A percentile compares a stretch with the other conserved stretches of the same genome.
These are phyloP conservation scores for Panorpa germanica DNA, from an alignment of 2,888 invertebrate species.

Conservation along the genomic window DNA sequence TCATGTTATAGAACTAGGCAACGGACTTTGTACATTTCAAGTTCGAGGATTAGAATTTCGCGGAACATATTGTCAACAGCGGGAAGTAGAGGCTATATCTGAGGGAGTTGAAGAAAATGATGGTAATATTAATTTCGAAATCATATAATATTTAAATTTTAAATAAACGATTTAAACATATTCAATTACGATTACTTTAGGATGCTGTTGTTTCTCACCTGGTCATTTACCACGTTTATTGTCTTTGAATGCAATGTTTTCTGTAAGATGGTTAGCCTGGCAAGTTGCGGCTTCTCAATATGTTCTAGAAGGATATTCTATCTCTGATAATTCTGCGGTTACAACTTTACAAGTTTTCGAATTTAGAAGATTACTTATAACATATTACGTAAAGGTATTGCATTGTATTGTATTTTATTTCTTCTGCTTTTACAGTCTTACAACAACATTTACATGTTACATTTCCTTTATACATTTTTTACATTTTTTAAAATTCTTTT, in stretches of 20 bases:
- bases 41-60: constrained; percentile 93
- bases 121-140: constrained; percentile 30
- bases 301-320: constrained; percentile 95
- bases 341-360: constrained; percentile 97
- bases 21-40: constrained; percentile 96
- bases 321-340: constrained; percentile 92
- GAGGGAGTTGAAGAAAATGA: constrained; percentile 94
- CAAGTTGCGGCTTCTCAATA: constrained; percentile 93
- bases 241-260: constrained; percentile 93
- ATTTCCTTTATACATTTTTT: not conserved
- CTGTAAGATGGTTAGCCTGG: constrained; percentile 95
- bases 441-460: not conserved
- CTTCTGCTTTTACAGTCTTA: not conserved
- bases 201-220: constrained; percentile 81
- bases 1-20: constrained; percentile 94
- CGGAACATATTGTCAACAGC: constrained; percentile 97
- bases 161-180: constrained; percentile 7
- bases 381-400: constrained; percentile 87
- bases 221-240: constrained; percentile 76
- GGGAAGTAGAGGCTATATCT: constrained; percentile 95
- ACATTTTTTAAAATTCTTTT: not conserved
- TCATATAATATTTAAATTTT: constrained; percentile 6
- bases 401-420: not conserved
- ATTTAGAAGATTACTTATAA: constrained; percentile 88
- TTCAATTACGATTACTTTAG: too few species aligned